Evolutionary conservation across 2,113 vertebrate genomes (phyloP).

Genomic region (Oenanthe oenanthe): DNA sequence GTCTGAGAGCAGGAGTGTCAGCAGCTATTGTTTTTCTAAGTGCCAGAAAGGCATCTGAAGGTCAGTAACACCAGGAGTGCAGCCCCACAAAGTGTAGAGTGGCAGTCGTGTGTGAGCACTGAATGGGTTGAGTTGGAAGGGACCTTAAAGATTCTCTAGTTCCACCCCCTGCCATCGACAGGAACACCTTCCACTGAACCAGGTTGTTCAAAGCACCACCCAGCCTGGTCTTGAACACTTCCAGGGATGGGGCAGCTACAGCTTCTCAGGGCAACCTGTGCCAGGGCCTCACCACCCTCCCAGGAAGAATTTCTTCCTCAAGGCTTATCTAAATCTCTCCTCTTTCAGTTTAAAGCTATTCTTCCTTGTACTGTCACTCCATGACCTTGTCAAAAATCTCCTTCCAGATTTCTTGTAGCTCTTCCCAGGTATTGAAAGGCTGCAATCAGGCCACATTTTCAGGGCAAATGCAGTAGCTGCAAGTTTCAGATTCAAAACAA

Average conservation of each 20-base stretch:
- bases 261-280: not conserved
- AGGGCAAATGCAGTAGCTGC: not conserved
- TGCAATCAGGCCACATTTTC: not conserved
- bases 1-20: not conserved
- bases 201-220: not conserved
- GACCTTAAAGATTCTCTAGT: not conserved
- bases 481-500: not conserved
- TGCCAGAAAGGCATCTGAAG: not conserved
- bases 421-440: not conserved
- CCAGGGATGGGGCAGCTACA: not conserved
- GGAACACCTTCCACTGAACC: not conserved
- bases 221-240: not conserved
- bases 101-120: not conserved
- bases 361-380: not conserved
- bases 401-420: not conserved
- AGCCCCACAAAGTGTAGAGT: not conserved
- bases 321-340: not conserved
- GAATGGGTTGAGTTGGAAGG: not conserved
- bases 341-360: not conserved
- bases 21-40: not conserved
- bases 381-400: not conserved
- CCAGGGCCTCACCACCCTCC: not conserved
- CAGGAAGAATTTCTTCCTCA: not conserved
- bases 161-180: not conserved
- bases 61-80: not conserved